Base-by-base conservation (phyloP, 2,113 vertebrate species). In the Perca fluviatilis region DNA sequence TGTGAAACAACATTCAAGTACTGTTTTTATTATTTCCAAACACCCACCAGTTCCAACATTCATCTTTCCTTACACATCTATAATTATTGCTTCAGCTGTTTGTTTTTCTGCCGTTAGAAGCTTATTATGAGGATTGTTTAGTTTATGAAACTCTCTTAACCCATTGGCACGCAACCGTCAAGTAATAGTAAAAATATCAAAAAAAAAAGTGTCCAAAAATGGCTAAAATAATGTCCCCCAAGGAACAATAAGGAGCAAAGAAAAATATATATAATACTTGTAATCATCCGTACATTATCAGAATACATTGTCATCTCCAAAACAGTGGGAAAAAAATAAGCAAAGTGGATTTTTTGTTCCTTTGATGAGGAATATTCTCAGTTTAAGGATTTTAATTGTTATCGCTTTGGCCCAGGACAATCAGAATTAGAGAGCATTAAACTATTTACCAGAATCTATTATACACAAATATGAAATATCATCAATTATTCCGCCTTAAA, bases 11-110 rank as follows among this genome's bases (percentile, higher is more conserved):
- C 36, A 57, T 89, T 91, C 85, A 90, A 91, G 77, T 90, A 63
- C 50, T 81, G 60, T 71, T 88, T 91, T 90, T 90, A 90, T 89
- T 93, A 87, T 89, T 89, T 84, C 43, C 62, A 67, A 74, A 82
- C 65, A 81, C 67, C 70, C 88, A 74, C 51, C 66, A 78, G 58
- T 65, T 77, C 53, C 75, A 85, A 88, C 85, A 84, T 76, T 78
- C 68, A 72, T 68, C 82, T 68, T 68, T 77, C 36, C 5, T n/a
- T 58, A 72, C 79, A 74, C 74, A 65, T 80, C 76, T 80, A 63
- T 46, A 72, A 25, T 82, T 86, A 83, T 85, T 88, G 90, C 87
- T 86, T 67, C 43, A 50, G 84, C 74, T 25, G 12, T 25, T 66
- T 56, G 30, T 36, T 49, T 70, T 36, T 9, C 57, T 53, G 77